Percentiles rank a stretch among this genome's conserved stretches.
Evolutionary conservation across 2,888 invertebrate species (phyloP).

Genomic region (Agapetus fuscipes): DNA sequence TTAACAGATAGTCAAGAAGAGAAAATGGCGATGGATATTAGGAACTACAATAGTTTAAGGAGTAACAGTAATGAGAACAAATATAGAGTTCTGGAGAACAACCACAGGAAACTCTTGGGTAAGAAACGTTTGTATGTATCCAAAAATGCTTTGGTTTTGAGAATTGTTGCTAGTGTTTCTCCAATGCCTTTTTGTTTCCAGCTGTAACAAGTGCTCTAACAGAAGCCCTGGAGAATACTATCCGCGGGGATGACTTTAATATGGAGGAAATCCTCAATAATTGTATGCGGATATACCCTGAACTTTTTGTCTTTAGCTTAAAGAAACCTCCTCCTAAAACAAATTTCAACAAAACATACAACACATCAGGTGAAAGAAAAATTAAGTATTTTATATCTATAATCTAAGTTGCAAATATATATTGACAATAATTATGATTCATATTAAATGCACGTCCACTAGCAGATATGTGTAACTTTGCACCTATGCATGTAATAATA

Average conservation of each 20-base stretch:
- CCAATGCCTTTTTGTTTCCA: constrained; percentile 6
- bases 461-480: no score
- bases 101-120: constrained; percentile 27
- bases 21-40: no score
- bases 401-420: no score
- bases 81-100: constrained; percentile 15
- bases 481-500: no score
- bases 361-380: constrained; percentile 14
- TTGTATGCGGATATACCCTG: constrained; percentile 41
- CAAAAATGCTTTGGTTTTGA: no score
- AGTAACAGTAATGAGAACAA: no score
- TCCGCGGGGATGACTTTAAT: constrained; percentile 42
- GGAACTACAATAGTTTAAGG: no score
- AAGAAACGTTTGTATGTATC: constrained; percentile 10
- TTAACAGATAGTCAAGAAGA: no score
- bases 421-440: no score
- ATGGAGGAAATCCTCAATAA: constrained; percentile 35
- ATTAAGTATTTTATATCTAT: no score
- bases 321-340: constrained; percentile 16
- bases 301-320: constrained; percentile 33
- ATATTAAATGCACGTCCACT: no score
- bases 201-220: constrained; percentile 51
- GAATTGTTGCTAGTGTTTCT: no score
- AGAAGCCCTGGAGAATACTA: constrained; percentile 46
- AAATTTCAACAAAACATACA: constrained; percentile 20